These are phyloP conservation scores for Zaprionus lineosus DNA, from an alignment of 2,888 invertebrate species.

Conservation along the genomic window DNA sequence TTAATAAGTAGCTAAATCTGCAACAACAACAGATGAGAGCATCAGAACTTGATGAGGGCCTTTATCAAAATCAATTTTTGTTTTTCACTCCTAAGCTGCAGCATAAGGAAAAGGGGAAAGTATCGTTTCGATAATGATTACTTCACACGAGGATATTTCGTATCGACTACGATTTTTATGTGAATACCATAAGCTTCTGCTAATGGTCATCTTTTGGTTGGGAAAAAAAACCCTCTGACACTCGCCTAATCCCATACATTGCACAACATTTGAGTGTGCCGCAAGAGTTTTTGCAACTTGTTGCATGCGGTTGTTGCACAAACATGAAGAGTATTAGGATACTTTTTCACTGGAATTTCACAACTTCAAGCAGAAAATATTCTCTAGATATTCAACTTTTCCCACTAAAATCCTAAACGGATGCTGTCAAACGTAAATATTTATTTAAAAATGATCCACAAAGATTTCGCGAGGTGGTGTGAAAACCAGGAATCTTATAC, in stretches of 20 bases:
- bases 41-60: no score
- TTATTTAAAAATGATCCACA: constrained; percentile 68
- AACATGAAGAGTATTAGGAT: constrained; percentile 7
- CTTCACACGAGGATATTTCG: no score
- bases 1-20: no score
- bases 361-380: neutral
- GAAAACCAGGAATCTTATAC: constrained; percentile 52
- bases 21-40: no score
- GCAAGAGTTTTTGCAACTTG: constrained; percentile 48
- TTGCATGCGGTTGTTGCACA: constrained; percentile 47
- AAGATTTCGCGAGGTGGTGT: constrained; percentile 64
- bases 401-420: constrained; percentile 71
- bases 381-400: constrained; percentile 34
- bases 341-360: constrained; percentile 54
- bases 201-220: no score
- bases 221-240: neutral
- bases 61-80: no score
- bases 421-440: constrained; percentile 62
- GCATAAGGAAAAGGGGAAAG: no score
- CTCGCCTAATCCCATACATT: constrained; percentile 26
- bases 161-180: no score
- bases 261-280: constrained; percentile 24
- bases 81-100: no score
- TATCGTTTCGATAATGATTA: no score
- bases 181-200: no score